Percentiles rank a stretch among this genome's conserved stretches.
phyloP scores from a whole-genome alignment of 2,113 vertebrate genomes.

The Paralichthys olivaceus region DNA sequence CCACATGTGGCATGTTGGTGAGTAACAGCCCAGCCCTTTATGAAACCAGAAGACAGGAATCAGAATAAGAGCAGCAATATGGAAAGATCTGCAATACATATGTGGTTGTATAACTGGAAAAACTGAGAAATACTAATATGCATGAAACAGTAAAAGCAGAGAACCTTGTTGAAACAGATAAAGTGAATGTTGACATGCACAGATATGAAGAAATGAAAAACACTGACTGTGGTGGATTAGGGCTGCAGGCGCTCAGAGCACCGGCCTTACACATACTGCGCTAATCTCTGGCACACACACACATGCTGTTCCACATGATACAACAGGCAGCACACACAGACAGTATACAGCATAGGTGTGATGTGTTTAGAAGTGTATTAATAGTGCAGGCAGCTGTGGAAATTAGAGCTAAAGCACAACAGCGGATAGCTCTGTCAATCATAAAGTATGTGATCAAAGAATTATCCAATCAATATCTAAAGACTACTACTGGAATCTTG shows the following conservation, averaged over 20 bases:
- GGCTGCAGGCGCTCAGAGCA: constrained; percentile 14
- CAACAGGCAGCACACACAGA: neutral
- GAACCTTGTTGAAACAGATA: neutral
- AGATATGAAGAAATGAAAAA: neutral
- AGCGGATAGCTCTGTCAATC: neutral
- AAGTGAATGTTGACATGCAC: neutral
- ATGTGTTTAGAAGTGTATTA: neutral
- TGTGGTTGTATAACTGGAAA: neutral
- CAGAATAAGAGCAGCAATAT: neutral
- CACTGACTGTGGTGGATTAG: constrained; percentile 39
- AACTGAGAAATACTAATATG: neutral
- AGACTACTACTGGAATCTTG: too few species aligned
- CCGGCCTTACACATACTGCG: constrained; percentile 10
- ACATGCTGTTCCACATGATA: neutral
- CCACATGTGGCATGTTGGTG: neutral
- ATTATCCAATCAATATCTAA: too few species aligned
- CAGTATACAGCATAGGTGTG: neutral
- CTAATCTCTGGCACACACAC: constrained; percentile 49
- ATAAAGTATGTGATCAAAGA: neutral
- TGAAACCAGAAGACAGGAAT: neutral
- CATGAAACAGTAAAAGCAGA: neutral
- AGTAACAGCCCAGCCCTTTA: neutral
- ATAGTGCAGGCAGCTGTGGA: neutral
- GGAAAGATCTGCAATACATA: neutral
- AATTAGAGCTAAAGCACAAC: neutral